These are phyloP conservation scores for Dyspetes luteomarginatus DNA, from an alignment of 2,888 invertebrate genomes.

Conservation along the genomic window DNA sequence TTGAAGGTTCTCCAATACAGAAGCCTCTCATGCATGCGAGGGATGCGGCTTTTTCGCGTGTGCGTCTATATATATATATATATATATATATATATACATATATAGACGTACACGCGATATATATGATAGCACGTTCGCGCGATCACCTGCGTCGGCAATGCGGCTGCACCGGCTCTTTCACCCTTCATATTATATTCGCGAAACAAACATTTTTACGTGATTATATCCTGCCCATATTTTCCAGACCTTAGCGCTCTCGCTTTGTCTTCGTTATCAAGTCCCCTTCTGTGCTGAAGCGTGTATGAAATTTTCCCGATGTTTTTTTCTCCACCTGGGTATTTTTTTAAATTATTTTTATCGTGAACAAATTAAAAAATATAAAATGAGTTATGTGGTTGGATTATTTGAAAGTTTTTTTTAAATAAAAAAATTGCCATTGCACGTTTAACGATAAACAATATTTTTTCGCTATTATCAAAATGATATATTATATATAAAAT, in stretches of 20 bases:
- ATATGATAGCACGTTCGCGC: not conserved
- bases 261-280: constrained; percentile 10
- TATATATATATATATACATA: constrained; percentile 1
- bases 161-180: constrained; percentile 50
- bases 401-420: too few relatives aligned
- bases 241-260: not conserved
- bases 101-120: not conserved
- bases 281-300: not conserved
- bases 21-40: not conserved
- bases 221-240: constrained; percentile 6
- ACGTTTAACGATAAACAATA: too few relatives aligned
- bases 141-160: constrained; percentile 66
- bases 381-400: too few relatives aligned
- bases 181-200: constrained; percentile 15
- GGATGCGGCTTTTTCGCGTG: constrained; percentile 62
- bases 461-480: too few relatives aligned
- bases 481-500: too few relatives aligned
- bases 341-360: too few relatives aligned
- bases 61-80: constrained; percentile 46
- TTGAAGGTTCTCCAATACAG: constrained; percentile 5
- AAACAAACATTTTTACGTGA: constrained; percentile 21
- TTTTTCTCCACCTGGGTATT: not conserved
- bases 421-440: too few relatives aligned
- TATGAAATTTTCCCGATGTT: not conserved
- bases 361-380: too few relatives aligned